A percentile compares a stretch with the other conserved stretches of the same genome.
Conservation (phyloP, 2,797 vertebrate genomes). For the Danio tinwini region DNA sequence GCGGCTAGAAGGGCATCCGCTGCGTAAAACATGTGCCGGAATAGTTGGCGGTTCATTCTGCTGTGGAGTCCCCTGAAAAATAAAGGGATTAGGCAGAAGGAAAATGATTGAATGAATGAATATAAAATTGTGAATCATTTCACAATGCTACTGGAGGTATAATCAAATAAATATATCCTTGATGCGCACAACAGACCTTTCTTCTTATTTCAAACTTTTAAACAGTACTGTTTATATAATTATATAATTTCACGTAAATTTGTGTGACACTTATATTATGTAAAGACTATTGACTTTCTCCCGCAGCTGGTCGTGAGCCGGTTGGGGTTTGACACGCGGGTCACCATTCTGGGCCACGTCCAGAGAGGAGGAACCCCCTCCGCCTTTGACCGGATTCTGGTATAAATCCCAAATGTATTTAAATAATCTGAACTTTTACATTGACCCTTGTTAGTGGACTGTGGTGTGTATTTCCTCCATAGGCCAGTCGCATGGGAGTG, state of each 20-base stretch:
- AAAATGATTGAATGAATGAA: no score
- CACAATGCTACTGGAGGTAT: not conserved
- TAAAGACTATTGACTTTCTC: constrained; percentile 36
- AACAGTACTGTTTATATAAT: not conserved
- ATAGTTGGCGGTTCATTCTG: no score
- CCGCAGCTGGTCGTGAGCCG: constrained; percentile 84
- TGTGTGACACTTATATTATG: not conserved
- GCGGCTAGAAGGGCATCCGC: no score
- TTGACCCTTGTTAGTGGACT: not conserved
- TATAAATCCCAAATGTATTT: constrained; percentile 3
- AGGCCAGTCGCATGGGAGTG: constrained; percentile 95
- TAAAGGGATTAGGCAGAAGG: no score
- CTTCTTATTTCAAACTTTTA: not conserved
- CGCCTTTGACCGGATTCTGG: constrained; percentile 85
- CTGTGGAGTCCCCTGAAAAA: no score
- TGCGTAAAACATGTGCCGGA: no score
- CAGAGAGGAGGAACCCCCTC: constrained; percentile 93
- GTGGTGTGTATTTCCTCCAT: constrained; percentile 10
- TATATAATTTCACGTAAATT: not conserved
- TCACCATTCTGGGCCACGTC: constrained; percentile 92
- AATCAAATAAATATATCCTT: not conserved
- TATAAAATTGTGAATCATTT: not conserved
- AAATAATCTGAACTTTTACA: not conserved
- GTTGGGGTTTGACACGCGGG: constrained; percentile 89
- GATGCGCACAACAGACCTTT: not conserved